phyloP scores from a whole-genome alignment of 2,888 invertebrate genomes.

The Eugnorisma glareosa region DNA sequence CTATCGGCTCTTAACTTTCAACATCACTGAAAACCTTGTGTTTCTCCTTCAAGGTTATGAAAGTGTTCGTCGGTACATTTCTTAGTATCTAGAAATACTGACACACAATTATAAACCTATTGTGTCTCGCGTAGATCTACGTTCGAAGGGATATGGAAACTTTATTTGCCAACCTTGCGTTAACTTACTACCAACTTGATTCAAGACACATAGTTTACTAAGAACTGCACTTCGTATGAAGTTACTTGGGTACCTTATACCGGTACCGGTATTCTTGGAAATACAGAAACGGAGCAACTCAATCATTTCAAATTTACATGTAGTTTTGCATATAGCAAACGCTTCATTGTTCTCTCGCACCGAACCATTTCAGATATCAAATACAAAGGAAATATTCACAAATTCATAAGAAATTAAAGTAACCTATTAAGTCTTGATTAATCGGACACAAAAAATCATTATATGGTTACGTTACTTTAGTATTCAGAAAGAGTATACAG shows the following conservation, averaged over 20 bases:
- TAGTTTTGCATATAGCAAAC: slow-evolving; percentile 27
- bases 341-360: not conserved
- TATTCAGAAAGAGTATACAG: not conserved
- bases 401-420: not conserved
- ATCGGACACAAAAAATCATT: not conserved
- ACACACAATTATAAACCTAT: too few species aligned
- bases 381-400: not conserved
- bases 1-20: slow-evolving; percentile 42
- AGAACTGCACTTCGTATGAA: slow-evolving; percentile 19
- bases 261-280: slow-evolving; percentile 10
- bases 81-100: not conserved
- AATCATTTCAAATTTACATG: slow-evolving; percentile 22
- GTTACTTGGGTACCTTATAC: slow-evolving; percentile 6
- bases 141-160: too few species aligned
- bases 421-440: not conserved
- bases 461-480: not conserved
- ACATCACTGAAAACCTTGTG: slow-evolving; percentile 36
- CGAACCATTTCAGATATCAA: too few species aligned
- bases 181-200: slow-evolving; percentile 32
- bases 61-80: slow-evolving; percentile 9
- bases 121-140: too few species aligned
- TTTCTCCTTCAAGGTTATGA: slow-evolving; percentile 8
- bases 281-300: slow-evolving; percentile 9
- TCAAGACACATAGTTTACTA: slow-evolving; percentile 37
- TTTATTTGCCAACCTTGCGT: slow-evolving; percentile 11